Evolutionary conservation across 2,797 vertebrate genomes (phyloP).

Genomic region (Pempheris klunzingeri): DNA sequence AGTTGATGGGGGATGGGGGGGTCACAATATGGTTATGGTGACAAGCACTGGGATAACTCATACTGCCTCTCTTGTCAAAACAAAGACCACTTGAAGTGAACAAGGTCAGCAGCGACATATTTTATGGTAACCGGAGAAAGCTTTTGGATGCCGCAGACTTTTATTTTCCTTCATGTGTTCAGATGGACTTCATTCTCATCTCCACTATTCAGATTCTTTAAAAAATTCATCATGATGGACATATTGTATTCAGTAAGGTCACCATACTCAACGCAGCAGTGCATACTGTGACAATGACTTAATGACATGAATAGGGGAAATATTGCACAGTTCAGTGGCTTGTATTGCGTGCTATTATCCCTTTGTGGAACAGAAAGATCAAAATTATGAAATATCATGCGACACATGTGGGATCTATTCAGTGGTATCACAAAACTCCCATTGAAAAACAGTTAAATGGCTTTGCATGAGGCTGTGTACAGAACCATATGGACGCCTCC

Average conservation of each 20-base stretch:
- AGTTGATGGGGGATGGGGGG: constrained; percentile 41
- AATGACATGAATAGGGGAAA: constrained; percentile 75
- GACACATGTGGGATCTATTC: constrained; percentile 81
- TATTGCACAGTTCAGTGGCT: constrained; percentile 76
- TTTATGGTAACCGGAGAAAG: constrained; percentile 23
- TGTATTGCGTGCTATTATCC: constrained; percentile 75
- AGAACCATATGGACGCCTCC: constrained; percentile 87
- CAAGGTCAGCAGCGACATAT: constrained; percentile 37
- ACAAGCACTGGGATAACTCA: constrained; percentile 68
- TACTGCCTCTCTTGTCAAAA: constrained; percentile 75
- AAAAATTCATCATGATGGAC: constrained; percentile 60
- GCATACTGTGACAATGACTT: constrained; percentile 81
- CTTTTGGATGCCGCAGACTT: constrained; percentile 33
- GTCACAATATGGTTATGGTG: constrained; percentile 73
- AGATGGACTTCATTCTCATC: constrained; percentile 52
- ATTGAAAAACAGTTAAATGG: constrained; percentile 81
- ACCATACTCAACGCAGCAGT: constrained; percentile 60
- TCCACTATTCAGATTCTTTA: constrained; percentile 32
- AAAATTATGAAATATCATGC: constrained; percentile 84
- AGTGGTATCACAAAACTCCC: constrained; percentile 80
- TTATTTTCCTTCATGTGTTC: constrained; percentile 46
- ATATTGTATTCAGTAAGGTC: constrained; percentile 69
- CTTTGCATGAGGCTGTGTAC: constrained; percentile 82
- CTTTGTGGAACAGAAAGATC: constrained; percentile 76
- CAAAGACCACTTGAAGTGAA: constrained; percentile 71